phyloP scores from a whole-genome alignment of 2,113 vertebrate genomes.

The Scopus umbretta region DNA sequence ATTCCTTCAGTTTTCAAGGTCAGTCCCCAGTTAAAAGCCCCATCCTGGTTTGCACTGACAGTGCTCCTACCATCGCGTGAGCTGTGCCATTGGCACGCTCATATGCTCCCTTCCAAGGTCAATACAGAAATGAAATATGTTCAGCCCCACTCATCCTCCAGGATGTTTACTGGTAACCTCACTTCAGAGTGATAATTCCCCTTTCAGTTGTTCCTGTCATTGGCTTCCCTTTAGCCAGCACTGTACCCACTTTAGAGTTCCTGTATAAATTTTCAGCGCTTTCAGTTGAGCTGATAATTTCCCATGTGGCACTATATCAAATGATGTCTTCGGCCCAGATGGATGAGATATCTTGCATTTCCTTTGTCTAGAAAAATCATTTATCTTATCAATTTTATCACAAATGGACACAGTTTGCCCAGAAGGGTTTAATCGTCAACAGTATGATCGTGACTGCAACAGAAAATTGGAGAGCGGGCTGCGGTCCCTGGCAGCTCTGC shows the following conservation, averaged over 20 bases:
- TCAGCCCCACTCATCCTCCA: not conserved
- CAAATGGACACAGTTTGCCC: not conserved
- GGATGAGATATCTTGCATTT: slow-evolving; percentile 39
- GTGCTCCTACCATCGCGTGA: not conserved
- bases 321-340: not conserved
- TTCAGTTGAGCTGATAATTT: slow-evolving; percentile 39
- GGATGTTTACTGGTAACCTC: slow-evolving; percentile 10
- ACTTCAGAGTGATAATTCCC: slow-evolving; percentile 18
- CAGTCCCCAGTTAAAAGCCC: not conserved
- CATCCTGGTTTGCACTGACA: not conserved
- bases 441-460: not conserved
- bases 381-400: slow-evolving; percentile 54
- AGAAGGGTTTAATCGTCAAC: not conserved
- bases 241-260: not conserved
- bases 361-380: slow-evolving; percentile 45
- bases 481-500: not conserved
- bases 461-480: not conserved
- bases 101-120: slow-evolving; percentile 3
- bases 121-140: not conserved
- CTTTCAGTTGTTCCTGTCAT: not conserved
- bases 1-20: not conserved
- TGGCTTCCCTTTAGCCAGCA: not conserved
- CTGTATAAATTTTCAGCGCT: not conserved
- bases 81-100: not conserved
- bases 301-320: slow-evolving; percentile 46